Percentiles rank a stretch among this genome's conserved stretches.
phyloP scores from a whole-genome alignment of 30 jellyfish, hydroid and myxozoan species.

The Hydra vulgaris region DNA sequence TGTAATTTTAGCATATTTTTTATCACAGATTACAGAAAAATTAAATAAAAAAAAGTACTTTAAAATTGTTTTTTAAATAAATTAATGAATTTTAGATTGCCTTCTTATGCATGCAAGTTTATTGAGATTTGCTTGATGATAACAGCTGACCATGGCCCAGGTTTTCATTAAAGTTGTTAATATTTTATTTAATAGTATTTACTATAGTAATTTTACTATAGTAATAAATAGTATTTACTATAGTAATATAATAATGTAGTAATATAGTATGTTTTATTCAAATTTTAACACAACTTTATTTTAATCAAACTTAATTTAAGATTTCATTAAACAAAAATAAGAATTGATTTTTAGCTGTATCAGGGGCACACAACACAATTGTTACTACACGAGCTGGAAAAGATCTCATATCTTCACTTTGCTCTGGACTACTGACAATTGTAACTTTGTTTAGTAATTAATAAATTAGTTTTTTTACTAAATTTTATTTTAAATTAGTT shows the following conservation, averaged over 20 bases:
- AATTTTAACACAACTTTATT: no score
- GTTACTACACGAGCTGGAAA: conserved; percentile 99
- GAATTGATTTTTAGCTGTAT: conserved; percentile 86
- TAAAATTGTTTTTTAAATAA: not conserved
- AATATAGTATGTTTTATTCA: no score
- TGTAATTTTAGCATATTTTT: no score
- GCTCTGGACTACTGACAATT: conserved; percentile 93
- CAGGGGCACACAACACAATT: conserved; percentile 99
- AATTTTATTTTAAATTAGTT: no score
- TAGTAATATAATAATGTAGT: no score
- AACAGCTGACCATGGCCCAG: conserved; percentile 99
- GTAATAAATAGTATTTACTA: not conserved
- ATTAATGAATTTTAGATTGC: conserved; percentile 49
- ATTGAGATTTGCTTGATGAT: conserved; percentile 92
- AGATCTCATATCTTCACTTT: conserved; percentile 90
- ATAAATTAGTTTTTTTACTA: not conserved
- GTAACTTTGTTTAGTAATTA: conserved; percentile 34
- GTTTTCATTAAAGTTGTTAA: no score
- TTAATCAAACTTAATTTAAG: no score
- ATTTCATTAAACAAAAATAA: no score
- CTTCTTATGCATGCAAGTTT: conserved; percentile 83
- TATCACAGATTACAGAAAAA: no score
- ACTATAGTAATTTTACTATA: no score
- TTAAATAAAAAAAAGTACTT: no score
- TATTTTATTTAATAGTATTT: no score